phyloP scores from a whole-genome alignment of 2,113 vertebrate species.

The Triplophysa rosa region DNA sequence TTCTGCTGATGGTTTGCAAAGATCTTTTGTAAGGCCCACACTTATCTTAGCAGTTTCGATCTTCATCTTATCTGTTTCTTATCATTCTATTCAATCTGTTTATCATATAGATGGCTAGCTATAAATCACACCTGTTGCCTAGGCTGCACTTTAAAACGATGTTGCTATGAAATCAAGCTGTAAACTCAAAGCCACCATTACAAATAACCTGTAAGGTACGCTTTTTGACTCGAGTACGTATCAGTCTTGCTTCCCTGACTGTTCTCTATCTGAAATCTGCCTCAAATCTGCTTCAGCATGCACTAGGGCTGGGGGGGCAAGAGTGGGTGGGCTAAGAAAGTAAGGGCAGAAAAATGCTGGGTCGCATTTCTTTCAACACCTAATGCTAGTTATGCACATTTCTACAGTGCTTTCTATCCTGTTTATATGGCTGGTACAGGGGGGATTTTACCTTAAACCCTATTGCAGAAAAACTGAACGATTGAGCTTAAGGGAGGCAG shows the following conservation, averaged over 20 bases:
- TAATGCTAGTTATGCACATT: not conserved
- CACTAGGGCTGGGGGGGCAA: conserved; percentile 5
- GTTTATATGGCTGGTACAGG: not conserved
- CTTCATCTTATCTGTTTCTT: not conserved
- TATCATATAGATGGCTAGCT: not conserved
- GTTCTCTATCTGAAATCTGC: conserved; percentile 19
- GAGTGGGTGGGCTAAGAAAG: not conserved
- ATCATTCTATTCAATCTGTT: not conserved
- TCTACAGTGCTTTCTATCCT: not conserved
- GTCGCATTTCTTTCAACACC: conserved; percentile 17
- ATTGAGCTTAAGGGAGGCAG: not conserved
- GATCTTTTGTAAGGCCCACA: not conserved
- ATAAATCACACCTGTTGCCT: conserved; percentile 11
- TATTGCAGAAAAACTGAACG: not conserved
- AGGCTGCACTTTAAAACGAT: not conserved
- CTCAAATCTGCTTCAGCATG: conserved; percentile 32
- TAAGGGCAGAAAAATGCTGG: not conserved
- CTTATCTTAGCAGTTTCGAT: no score
- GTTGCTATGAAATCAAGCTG: not conserved
- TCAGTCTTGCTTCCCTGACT: conserved; percentile 6
- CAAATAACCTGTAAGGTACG: not conserved
- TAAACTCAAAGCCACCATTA: not conserved
- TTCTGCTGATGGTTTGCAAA: not conserved
- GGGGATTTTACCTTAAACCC: conserved; percentile 18
- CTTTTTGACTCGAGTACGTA: not conserved